Evolutionary conservation across 1,140 invertebrate species (phyloP), one percentile per base, ranked within the genome.

Genomic region (Drosophila quadrilineata): DNA sequence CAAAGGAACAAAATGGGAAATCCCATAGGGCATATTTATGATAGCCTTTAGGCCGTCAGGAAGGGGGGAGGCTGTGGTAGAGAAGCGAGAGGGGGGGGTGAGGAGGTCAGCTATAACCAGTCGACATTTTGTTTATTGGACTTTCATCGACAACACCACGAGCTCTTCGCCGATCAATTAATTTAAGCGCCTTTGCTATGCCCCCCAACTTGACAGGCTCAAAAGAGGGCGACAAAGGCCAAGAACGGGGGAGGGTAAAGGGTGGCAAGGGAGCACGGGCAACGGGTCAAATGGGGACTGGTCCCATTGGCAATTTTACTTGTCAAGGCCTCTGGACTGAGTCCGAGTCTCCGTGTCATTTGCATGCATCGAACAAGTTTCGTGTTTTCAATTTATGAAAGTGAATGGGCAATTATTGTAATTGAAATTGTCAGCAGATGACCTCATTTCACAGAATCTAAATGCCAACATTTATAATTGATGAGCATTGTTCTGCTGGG

Each of bases 101-200:
- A n/a, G n/a, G 3, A 3, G 43, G 50, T 50, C 36, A 16, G 16
- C 45, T 50, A 19, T 36, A 59, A 49, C 12, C 35, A 36, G 40
- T 21, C 38, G 63, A 58, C 52, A 59, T 66, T 80, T 82, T 63
- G 62, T 75, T 82, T 72, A 76, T 76, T 72, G 64, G 40, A 62
- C 31, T 52, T 41, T 41, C 2, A 22, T 14, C 5, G 35, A 10
- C 33, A 2, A 14, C 24, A 40, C 19, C 26, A 43, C 38, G 10
- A 35, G 26, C 52, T 59, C 56, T 54, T 56, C 36, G 17, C 41
- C 62, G 62, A 73, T 74, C 77, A 84, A 84, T 84, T 85, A 84
- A 84, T 77, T 77, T 60, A 66, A 77, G 50, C 57, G 43, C 46
- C 29, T 67, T 57, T 46, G 48, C 41, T 48, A n/a, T n/a, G n/a